Conservation (phyloP, 2,888 invertebrate species). For the Drosophila nigritarsus region DNA sequence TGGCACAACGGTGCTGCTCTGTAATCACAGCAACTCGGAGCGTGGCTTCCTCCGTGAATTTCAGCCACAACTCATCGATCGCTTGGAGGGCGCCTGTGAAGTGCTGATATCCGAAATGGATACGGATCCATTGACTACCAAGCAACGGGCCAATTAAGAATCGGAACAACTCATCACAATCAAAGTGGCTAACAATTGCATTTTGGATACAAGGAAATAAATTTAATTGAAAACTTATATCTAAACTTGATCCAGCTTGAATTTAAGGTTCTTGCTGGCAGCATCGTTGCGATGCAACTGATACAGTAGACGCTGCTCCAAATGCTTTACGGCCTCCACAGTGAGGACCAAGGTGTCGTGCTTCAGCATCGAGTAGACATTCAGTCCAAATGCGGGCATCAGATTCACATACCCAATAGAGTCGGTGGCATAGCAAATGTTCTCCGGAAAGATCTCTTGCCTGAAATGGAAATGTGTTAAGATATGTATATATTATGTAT, state of each 20-base stretch:
- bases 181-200: constrained; percentile 40
- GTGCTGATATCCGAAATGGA: constrained; percentile 90
- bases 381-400: constrained; percentile 98
- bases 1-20: constrained; percentile 92
- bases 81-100: constrained; percentile 85
- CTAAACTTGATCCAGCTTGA: constrained; percentile 87
- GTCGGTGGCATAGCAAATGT: constrained; percentile 93
- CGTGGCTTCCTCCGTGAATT: constrained; percentile 92
- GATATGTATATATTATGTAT: too few species aligned
- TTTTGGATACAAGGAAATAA: constrained; percentile 44
- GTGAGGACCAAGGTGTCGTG: constrained; percentile 97
- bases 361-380: constrained; percentile 98
- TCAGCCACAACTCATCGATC: constrained; percentile 81
- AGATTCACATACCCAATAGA: constrained; percentile 93
- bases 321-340: constrained; percentile 91
- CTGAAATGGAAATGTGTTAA: constrained; percentile 86
- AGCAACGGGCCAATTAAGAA: constrained; percentile 20
- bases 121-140: constrained; percentile 90
- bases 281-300: constrained; percentile 88
- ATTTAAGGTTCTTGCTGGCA: constrained; percentile 85
- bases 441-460: constrained; percentile 93
- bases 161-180: neutral
- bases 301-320: constrained; percentile 91
- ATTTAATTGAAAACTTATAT: constrained; percentile 72
- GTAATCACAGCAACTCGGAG: constrained; percentile 97